phyloP scores from a whole-genome alignment of 2,888 invertebrate species.

The Calameuta pallipes region DNA sequence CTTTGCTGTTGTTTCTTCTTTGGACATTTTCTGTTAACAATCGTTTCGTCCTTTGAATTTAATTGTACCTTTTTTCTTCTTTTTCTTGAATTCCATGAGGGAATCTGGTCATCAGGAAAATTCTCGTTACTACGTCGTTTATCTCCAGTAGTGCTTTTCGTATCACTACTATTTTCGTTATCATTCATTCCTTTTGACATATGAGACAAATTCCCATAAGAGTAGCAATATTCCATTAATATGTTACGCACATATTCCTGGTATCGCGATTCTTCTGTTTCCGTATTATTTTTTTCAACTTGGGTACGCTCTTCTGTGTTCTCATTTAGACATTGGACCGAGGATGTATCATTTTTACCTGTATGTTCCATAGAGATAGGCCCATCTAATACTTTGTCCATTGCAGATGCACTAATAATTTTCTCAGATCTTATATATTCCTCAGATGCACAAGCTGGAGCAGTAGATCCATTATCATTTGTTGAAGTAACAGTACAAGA shows the following conservation, averaged over 20 bases:
- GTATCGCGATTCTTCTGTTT: not conserved
- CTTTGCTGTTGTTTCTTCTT: not conserved
- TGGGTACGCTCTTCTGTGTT: not conserved
- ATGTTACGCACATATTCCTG: not conserved
- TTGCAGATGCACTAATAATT: not conserved
- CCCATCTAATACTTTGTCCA: not conserved
- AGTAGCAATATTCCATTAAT: not conserved
- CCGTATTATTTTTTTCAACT: not conserved
- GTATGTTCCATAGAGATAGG: not conserved
- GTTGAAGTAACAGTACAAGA: not conserved
- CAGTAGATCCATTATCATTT: not conserved
- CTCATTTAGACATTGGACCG: not conserved
- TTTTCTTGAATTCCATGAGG: not conserved
- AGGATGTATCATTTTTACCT: not conserved
- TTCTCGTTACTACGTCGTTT: not conserved
- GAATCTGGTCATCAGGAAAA: not conserved
- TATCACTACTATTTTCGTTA: not conserved
- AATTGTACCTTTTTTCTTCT: not conserved
- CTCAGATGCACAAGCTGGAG: not conserved
- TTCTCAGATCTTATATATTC: not conserved
- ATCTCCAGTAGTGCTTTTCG: not conserved
- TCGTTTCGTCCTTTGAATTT: not conserved
- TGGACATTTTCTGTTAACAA: not conserved
- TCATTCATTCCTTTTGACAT: not conserved
- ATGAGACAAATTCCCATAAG: not conserved